Conservation (phyloP, 2,113 vertebrate genomes). For the Tenebrosternarchus preto region DNA sequence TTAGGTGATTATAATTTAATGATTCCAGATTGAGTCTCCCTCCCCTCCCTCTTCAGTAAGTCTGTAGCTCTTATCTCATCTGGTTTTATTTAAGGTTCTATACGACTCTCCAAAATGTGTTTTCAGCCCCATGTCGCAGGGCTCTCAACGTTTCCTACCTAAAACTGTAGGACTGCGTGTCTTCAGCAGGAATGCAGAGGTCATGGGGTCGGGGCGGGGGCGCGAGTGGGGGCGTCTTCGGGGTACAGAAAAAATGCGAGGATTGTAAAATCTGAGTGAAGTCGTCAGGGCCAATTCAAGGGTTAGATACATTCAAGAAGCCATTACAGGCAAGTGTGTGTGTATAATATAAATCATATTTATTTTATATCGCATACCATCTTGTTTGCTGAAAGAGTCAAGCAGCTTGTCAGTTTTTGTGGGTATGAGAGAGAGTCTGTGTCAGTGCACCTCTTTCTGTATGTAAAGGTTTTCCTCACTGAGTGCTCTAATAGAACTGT, state of each 20-base stretch:
- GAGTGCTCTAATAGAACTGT: too few species aligned
- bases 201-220: constrained; percentile 23
- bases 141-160: constrained; percentile 22
- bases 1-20: too few species aligned
- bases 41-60: background rate
- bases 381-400: background rate
- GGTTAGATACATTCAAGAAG: too few species aligned
- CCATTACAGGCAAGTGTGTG: too few species aligned
- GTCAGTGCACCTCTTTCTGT: too few species aligned
- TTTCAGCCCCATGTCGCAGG: constrained; percentile 19
- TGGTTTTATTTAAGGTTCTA: constrained; percentile 40
- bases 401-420: too few species aligned
- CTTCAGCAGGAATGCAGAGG: constrained; percentile 43
- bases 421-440: too few species aligned
- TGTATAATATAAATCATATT: too few species aligned
- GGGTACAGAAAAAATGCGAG: constrained; percentile 13
- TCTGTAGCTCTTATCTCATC: constrained; percentile 14
- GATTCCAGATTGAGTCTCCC: background rate
- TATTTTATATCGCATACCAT: too few species aligned
- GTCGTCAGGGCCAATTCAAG: background rate
- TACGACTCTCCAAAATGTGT: constrained; percentile 31
- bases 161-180: constrained; percentile 22
- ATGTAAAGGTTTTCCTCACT: too few species aligned
- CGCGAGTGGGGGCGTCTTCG: background rate
- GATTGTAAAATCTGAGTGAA: constrained; percentile 1